These are phyloP conservation scores for Heptranchias perlo DNA, from an alignment of 2,113 vertebrate species.

Conservation along the genomic window DNA sequence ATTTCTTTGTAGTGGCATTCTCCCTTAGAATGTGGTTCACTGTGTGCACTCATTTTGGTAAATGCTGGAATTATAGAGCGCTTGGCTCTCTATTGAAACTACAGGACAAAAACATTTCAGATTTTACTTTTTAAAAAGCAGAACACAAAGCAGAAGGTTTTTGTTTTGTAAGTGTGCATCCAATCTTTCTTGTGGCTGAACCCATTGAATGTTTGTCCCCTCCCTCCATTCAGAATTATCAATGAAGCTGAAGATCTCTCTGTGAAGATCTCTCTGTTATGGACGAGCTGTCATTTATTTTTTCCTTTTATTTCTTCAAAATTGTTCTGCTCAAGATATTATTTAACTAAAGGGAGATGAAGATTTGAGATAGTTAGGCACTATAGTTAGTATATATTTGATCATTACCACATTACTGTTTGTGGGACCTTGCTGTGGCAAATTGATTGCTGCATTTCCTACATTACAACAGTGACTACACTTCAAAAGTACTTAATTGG, in stretches of 20 bases:
- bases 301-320: background rate
- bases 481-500: background rate
- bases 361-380: background rate
- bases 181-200: background rate
- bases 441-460: background rate
- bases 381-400: background rate
- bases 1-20: background rate
- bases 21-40: background rate
- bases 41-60: background rate
- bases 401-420: background rate
- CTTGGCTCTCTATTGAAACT: background rate
- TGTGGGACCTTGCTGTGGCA: background rate
- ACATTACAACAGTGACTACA: background rate
- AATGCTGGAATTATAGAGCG: background rate
- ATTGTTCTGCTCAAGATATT: background rate
- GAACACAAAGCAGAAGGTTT: background rate
- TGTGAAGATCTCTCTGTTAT: background rate
- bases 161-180: background rate
- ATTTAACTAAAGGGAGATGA: background rate
- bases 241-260: background rate
- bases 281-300: background rate
- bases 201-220: background rate
- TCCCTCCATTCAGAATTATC: background rate
- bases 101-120: background rate
- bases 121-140: background rate